Evolutionary conservation across 2,888 invertebrate species (phyloP).

Genomic region (Acanthosepion lycidas): DNA sequence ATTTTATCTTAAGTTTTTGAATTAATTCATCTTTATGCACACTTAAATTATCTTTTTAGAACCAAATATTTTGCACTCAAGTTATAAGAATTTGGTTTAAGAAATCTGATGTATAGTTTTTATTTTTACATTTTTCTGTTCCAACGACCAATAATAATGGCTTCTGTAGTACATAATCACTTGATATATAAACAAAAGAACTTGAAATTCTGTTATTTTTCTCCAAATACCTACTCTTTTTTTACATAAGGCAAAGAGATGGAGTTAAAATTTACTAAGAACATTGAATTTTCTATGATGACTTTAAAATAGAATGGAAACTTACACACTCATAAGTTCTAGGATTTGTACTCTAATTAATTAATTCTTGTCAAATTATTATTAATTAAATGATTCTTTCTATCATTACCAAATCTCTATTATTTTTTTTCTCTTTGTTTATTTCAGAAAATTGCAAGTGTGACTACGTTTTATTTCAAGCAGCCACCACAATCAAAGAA

Average conservation of each 20-base stretch:
- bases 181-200: too few species aligned
- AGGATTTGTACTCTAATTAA: background rate
- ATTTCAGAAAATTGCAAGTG: conserved; percentile 74
- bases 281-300: too few species aligned
- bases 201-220: background rate
- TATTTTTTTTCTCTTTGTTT: background rate
- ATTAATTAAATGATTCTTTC: background rate
- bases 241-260: background rate
- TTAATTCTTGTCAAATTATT: background rate
- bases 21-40: too few species aligned
- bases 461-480: conserved; percentile 90
- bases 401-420: background rate
- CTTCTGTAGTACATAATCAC: too few species aligned
- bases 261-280: background rate
- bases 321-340: background rate
- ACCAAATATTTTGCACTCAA: too few species aligned
- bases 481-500: conserved; percentile 86
- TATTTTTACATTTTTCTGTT: too few species aligned
- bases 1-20: too few species aligned
- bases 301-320: too few species aligned
- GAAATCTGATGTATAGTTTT: too few species aligned
- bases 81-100: too few species aligned
- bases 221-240: background rate
- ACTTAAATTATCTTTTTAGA: too few species aligned
- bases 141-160: too few species aligned